A percentile compares a stretch with the other conserved stretches of the same genome.
phyloP scores from a whole-genome alignment of 2,888 invertebrate species.

The Andricus curvator region DNA sequence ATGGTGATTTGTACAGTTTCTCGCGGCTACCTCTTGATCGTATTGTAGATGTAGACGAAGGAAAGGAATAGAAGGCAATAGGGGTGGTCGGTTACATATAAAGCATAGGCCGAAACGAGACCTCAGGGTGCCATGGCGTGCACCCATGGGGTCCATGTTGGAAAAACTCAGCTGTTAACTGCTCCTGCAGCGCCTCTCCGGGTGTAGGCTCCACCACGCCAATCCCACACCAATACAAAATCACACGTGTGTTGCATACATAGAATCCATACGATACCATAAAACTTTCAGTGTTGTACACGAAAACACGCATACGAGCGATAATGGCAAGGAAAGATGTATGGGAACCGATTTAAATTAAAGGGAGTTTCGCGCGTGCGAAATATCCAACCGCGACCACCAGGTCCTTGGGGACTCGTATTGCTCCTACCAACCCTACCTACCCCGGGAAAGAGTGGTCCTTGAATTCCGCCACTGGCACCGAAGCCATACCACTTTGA shows the following conservation, averaged over 20 bases:
- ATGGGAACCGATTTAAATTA: constrained; percentile 68
- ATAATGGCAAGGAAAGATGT: constrained; percentile 63
- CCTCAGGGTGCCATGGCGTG: constrained; percentile 72
- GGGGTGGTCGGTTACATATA: constrained; percentile 67
- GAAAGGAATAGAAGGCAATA: constrained; percentile 53
- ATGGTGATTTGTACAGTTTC: constrained; percentile 31
- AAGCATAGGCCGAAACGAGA: constrained; percentile 75
- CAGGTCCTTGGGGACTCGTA: constrained; percentile 51
- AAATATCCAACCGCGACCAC: constrained; percentile 49
- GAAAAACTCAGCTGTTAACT: constrained; percentile 75
- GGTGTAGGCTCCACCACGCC: constrained; percentile 42
- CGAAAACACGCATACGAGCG: constrained; percentile 43
- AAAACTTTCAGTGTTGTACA: constrained; percentile 4
- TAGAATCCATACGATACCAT: constrained; percentile 1
- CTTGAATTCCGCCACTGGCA: constrained; percentile 31
- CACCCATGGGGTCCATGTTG: constrained; percentile 74
- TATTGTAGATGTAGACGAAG: constrained; percentile 43
- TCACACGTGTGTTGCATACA: constrained; percentile 21
- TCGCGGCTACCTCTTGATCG: constrained; percentile 12
- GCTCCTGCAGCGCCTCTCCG: constrained; percentile 64
- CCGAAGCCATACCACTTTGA: background rate
- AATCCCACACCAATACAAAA: background rate
- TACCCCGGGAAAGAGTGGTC: constrained; percentile 16
- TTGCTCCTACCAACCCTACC: background rate
- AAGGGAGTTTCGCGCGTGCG: constrained; percentile 60